These are phyloP conservation scores for Cosmia trapezina DNA, from an alignment of 2,888 invertebrate genomes.

Conservation along the genomic window DNA sequence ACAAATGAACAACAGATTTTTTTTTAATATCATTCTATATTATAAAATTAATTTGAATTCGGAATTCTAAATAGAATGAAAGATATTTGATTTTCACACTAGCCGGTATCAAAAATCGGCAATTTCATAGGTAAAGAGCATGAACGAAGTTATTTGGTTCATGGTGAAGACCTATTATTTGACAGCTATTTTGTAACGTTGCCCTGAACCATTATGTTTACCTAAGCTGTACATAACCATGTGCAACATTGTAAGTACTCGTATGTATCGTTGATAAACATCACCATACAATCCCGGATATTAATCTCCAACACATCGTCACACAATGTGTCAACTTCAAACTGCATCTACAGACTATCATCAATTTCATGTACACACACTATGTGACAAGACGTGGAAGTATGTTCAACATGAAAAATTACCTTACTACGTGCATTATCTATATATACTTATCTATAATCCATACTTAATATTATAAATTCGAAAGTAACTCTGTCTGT, in stretches of 20 bases:
- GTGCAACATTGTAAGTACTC: background rate
- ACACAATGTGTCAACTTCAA: constrained; percentile 5
- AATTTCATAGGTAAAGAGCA: too few relatives aligned
- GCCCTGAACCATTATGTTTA: background rate
- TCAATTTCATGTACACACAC: constrained; percentile 37
- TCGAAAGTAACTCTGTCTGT: background rate
- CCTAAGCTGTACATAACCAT: background rate
- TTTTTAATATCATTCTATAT: too few relatives aligned
- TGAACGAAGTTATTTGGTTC: too few relatives aligned
- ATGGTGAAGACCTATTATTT: too few relatives aligned
- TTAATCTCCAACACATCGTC: constrained; percentile 22
- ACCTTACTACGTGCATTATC: constrained; percentile 9
- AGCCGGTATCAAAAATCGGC: too few relatives aligned
- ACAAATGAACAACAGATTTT: too few relatives aligned
- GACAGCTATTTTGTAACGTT: too few relatives aligned
- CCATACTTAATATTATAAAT: background rate
- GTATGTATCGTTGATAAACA: constrained; percentile 23
- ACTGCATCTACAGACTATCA: constrained; percentile 10
- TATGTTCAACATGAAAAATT: constrained; percentile 45
- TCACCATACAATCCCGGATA: constrained; percentile 15
- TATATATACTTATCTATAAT: too few relatives aligned
- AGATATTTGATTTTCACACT: too few relatives aligned
- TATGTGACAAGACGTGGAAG: background rate
- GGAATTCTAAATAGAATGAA: too few relatives aligned
- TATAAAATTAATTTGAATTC: too few relatives aligned